Conservation (phyloP, 2,113 vertebrate genomes). For the Malurus cyaneus region DNA sequence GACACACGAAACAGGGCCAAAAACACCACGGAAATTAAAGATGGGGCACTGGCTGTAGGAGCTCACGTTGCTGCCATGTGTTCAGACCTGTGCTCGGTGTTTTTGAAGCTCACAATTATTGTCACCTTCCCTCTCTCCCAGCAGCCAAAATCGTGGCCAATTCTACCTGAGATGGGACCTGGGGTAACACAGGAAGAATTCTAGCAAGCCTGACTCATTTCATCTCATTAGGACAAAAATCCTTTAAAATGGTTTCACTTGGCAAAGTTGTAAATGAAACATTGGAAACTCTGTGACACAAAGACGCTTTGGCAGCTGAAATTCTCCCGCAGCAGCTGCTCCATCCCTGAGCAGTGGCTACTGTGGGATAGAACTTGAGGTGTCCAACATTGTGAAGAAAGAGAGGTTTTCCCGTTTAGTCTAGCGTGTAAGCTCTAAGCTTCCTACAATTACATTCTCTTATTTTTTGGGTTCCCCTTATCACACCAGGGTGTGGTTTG, state of each 20-base stretch:
- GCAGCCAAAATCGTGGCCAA: rapidly evolving
- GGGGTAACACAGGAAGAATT: neutral
- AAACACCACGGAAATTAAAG: neutral
- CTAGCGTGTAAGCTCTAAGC: neutral
- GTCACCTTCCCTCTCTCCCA: neutral
- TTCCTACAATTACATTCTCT: rapidly evolving
- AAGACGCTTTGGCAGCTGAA: neutral
- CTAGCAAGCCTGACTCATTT: neutral
- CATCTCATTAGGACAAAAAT: neutral
- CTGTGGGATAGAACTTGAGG: rapidly evolving
- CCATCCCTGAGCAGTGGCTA: rapidly evolving
- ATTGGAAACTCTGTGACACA: rapidly evolving
- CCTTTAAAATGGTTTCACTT: neutral
- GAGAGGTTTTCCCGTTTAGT: neutral
- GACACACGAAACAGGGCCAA: neutral
- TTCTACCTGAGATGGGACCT: rapidly evolving
- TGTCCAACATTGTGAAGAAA: rapidly evolving
- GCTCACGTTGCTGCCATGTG: neutral
- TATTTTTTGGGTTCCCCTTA: neutral
- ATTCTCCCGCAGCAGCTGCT: neutral
- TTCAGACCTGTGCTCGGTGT: neutral
- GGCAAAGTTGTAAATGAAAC: neutral
- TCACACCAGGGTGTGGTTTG: too few relatives aligned
- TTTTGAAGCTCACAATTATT: neutral
- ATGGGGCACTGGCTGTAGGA: rapidly evolving